Evolutionary conservation across 2,113 vertebrate species (phyloP).

Genomic region (Mobula birostris): DNA sequence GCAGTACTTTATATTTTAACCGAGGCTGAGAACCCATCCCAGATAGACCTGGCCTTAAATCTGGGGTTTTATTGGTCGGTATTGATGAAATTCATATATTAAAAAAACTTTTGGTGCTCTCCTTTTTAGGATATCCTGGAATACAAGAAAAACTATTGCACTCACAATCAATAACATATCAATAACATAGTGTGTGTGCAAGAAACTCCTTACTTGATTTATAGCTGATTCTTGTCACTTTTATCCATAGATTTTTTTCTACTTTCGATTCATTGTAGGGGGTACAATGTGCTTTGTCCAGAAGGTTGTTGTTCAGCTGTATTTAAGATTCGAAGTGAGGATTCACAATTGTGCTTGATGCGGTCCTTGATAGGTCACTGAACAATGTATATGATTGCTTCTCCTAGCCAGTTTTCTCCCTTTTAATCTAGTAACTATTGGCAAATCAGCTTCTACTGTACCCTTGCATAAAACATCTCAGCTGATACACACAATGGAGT

Average conservation of each 20-base stretch:
- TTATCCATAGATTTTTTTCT: neutral
- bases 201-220: neutral
- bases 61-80: neutral
- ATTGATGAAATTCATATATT: neutral
- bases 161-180: neutral
- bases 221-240: neutral
- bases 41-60: neutral
- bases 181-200: neutral
- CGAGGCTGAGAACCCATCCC: neutral
- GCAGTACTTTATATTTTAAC: neutral
- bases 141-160: neutral
- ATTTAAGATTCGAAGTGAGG: neutral
- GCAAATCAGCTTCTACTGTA: neutral
- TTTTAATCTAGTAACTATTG: neutral
- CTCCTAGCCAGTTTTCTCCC: neutral
- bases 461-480: neutral
- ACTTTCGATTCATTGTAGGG: neutral
- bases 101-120: neutral
- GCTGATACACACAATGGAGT: neutral
- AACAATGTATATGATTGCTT: neutral
- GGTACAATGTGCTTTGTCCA: neutral
- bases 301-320: neutral
- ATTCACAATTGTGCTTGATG: neutral
- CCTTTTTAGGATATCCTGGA: neutral
- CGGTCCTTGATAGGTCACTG: neutral